phyloP scores from a whole-genome alignment of 2,113 vertebrate species.

The Ptilonorhynchus violaceus region DNA sequence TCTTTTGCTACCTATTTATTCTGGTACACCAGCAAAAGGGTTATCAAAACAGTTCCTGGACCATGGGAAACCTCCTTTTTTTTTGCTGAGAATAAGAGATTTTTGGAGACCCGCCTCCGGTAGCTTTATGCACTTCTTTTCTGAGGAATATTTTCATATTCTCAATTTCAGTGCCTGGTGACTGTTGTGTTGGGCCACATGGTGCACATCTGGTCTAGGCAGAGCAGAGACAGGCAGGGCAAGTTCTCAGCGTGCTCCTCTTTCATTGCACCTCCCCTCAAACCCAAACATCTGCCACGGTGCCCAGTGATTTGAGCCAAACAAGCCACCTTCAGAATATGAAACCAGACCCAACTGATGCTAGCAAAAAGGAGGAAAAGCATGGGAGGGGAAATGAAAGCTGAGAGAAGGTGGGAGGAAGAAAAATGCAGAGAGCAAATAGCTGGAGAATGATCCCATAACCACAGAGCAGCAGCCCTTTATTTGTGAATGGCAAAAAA shows the following conservation, averaged over 20 bases:
- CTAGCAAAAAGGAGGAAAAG: background rate
- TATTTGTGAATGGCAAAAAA: background rate
- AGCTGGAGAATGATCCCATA: background rate
- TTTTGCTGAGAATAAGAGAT: background rate
- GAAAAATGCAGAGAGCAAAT: slow-evolving; percentile 17
- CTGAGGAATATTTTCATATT: background rate
- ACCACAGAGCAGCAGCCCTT: background rate
- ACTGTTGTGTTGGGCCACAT: fast-evolving
- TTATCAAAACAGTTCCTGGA: background rate
- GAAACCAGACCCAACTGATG: background rate
- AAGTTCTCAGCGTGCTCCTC: background rate
- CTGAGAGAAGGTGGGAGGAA: slow-evolving; percentile 27
- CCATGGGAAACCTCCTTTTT: background rate
- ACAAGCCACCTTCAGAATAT: background rate
- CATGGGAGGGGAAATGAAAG: slow-evolving; percentile 12
- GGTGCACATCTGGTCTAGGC: background rate
- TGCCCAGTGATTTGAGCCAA: background rate
- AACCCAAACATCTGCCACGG: background rate
- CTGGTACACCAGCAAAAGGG: background rate
- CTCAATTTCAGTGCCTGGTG: background rate
- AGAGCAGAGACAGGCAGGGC: background rate
- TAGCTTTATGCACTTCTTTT: background rate
- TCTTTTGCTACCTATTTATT: background rate
- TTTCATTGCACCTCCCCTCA: background rate
- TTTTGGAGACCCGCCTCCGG: fast-evolving